Percentiles rank a stretch among this genome's conserved stretches.
These are phyloP conservation scores for Peromyscus attwateri DNA, from an alignment of 2,797 vertebrate species.

Conservation along the genomic window DNA sequence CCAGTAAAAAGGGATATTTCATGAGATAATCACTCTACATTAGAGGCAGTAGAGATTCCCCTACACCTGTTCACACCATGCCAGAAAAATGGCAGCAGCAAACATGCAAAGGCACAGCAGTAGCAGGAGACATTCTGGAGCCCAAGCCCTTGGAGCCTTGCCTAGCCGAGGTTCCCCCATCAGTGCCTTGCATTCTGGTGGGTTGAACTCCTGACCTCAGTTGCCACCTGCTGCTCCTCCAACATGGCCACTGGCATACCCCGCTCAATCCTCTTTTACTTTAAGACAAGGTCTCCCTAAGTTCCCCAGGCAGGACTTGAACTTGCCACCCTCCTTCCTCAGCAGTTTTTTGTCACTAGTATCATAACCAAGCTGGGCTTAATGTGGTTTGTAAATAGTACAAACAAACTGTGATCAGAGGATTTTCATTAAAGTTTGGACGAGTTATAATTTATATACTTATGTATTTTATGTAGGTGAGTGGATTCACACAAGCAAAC, in stretches of 20 bases:
- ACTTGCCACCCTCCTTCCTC: not conserved
- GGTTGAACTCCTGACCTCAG: not conserved
- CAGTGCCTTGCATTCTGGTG: not conserved
- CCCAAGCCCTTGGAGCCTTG: not conserved
- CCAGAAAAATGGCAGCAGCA: not conserved
- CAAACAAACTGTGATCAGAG: not conserved
- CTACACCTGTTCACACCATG: not conserved
- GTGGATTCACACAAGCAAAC: not conserved
- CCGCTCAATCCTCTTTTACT: not conserved
- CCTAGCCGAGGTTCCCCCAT: not conserved
- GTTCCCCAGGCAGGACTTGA: not conserved
- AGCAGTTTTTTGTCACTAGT: not conserved
- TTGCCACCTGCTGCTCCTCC: not conserved
- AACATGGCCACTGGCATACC: not conserved
- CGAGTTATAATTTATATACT: not conserved
- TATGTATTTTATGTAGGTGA: not conserved
- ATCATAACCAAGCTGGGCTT: not conserved
- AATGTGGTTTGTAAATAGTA: constrained; percentile 40
- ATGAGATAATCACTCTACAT: not conserved
- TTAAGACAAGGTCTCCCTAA: not conserved
- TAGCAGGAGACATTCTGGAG: not conserved
- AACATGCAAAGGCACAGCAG: not conserved
- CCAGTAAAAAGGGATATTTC: not conserved
- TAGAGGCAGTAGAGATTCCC: not conserved
- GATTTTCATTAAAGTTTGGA: constrained; percentile 30